phyloP scores from a whole-genome alignment of 2,888 invertebrate species.

The Eupithecia subfuscata region DNA sequence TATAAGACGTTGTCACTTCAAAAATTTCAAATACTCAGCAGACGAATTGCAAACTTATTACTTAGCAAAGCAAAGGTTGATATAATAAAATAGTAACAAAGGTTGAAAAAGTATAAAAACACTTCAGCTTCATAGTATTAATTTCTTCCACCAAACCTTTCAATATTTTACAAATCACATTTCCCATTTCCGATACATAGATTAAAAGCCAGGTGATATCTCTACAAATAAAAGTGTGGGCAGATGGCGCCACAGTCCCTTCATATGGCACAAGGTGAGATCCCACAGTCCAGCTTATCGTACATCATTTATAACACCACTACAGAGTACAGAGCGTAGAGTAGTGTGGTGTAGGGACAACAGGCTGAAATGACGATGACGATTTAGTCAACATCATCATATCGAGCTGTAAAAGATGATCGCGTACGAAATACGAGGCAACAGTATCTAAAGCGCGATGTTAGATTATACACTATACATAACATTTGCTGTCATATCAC shows the following conservation, averaged over 20 bases:
- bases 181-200: conserved; percentile 30
- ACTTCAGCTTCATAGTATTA: not conserved
- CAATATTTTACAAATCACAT: not conserved
- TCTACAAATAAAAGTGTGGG: conserved; percentile 42
- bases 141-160: not conserved
- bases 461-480: too few relatives aligned
- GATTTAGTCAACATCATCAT: not conserved
- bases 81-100: not conserved
- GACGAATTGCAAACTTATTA: not conserved
- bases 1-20: too few relatives aligned
- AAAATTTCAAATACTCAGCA: not conserved
- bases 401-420: too few relatives aligned
- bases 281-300: conserved; percentile 65
- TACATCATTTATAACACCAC: conserved; percentile 75
- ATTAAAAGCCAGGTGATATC: conserved; percentile 42
- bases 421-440: too few relatives aligned
- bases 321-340: conserved; percentile 47
- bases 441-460: too few relatives aligned
- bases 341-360: conserved; percentile 44
- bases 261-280: conserved; percentile 71
- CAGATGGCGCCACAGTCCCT: conserved; percentile 68
- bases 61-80: not conserved
- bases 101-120: not conserved
- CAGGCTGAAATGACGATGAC: not conserved
- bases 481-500: too few relatives aligned